phyloP scores from a whole-genome alignment of 2,113 vertebrate species.

The Malurus alboscapulatus region DNA sequence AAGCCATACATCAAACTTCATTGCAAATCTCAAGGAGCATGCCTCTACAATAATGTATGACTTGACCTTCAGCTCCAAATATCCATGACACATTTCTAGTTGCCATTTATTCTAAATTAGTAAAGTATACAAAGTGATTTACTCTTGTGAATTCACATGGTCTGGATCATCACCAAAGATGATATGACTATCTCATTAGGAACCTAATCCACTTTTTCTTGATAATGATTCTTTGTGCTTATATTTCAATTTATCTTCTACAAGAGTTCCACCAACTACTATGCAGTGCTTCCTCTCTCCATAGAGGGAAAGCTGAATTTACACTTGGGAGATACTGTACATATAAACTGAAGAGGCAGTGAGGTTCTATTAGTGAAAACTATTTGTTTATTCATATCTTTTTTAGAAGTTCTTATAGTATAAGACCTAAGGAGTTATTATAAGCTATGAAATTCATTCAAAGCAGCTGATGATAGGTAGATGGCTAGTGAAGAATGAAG shows the following conservation, averaged over 20 bases:
- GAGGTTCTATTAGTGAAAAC: not conserved
- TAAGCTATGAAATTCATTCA: not conserved
- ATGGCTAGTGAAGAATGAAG: not conserved
- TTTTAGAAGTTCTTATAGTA: not conserved
- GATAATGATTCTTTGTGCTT: not conserved
- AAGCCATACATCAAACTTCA: not conserved
- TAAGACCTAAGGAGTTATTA: not conserved
- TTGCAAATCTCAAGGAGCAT: not conserved
- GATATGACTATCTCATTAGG: not conserved
- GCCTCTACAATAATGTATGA: not conserved
- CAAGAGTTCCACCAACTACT: not conserved
- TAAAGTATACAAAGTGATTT: not conserved
- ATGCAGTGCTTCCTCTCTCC: not conserved
- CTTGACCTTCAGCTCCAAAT: conserved; percentile 23
- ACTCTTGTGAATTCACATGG: not conserved
- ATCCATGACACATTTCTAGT: not conserved
- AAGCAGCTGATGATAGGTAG: not conserved
- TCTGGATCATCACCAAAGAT: not conserved
- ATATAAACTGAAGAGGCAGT: not conserved
- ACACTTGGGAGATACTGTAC: not conserved
- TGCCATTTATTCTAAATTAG: conserved; percentile 15
- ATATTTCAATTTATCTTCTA: not conserved
- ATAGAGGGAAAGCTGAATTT: not conserved
- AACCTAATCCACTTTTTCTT: not conserved
- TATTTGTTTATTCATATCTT: not conserved